Base-by-base conservation (phyloP, 2,888 invertebrate species). In the Lasioglossum lativentre region DNA sequence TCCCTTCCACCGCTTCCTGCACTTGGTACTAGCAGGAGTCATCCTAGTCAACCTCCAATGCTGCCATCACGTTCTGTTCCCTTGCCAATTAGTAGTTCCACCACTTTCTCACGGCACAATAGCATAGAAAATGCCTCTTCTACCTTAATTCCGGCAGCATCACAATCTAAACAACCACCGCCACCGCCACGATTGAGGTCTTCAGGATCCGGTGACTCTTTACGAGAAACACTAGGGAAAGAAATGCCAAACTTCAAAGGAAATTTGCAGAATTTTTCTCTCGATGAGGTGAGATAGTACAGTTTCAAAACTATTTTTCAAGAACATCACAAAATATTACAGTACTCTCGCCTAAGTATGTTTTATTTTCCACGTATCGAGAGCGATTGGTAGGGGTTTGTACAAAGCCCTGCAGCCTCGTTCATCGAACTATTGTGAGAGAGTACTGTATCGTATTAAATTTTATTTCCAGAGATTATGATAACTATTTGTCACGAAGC, bases 211-310 rank as follows among this genome's bases (percentile, higher is more conserved):
- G 92, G 93, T 19, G 95, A 95, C 78, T 88, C 94, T 6, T 89
- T 95, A 12, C 90, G 95, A 71, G 95, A 95, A 68, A 93, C 94
- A 12, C 83, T 93, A 34, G 93, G 94, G 79, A 95, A 95, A 82
- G 95, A 95, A 79, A 93, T 95, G 93, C 94, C 95, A 2, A 95
- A 94, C 84, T 95, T 93, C 84, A 95, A 95, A 75, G 93, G 95
- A 72, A 95, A 94, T 76, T 92, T 95, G 56, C 95, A 94, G 82
- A 94, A 95, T 82, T 94, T 91, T 76, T 93, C 94, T 56, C 92
- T 94, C 30, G 95, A 95, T 70, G 95, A 95, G 95, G 95, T 95
- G 90, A 90, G 90, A 75, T 70, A 66, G n/a, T n/a, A n/a, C 27
- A 75, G 23, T 78, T n/a, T 23, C 23, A 34, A 16, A 82, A 19